Evolutionary conservation across 1,140 invertebrate genomes (phyloP), one percentile per base, ranked within the genome.

Genomic region (Ylistrum balloti): DNA sequence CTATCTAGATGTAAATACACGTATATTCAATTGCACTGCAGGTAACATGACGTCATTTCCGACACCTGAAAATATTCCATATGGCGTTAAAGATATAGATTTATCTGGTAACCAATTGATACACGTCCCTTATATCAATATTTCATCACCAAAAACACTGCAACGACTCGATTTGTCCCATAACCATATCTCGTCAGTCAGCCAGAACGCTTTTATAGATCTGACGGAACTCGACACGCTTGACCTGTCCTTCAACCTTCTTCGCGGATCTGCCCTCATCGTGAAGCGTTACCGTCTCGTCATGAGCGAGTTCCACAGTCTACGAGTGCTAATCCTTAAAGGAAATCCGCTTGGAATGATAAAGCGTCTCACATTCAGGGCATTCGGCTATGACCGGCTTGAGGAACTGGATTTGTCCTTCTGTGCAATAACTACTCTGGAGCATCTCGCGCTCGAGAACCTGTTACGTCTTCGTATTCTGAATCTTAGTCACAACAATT

Each of bases 371-470:
- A 90, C 89, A 2, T 90, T 90, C 41, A 48, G 33, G 17, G 86
- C 32, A 0, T 87, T 32, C 38, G 33, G 45, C 9, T 90, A 87
- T 74, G 13, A 34, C 17, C 86, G 74, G 7, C 45, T 90, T 7
- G 86, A 90, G 38, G 34, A 90, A 33, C 33, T 90, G 35, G 89
- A 90, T 33, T 85, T 90, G 20, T 90, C 89, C 9, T 22, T 34
- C 1, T 90, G 89, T 86, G 86, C 85, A 0, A 32, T 90, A 17
- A 0, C 33, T 17, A 90, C 89, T 0, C 28, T 90, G 11, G 28
- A 90, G 32, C 86, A 90, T 74, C 45, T 90, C 86, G 86, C 89
- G 0, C 56, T 90, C 17, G 89, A 90, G 33, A 90, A 87, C 35
- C 56, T 90, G 35, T 20, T 22, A 13, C 34, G 86, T 34, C 86